Evolutionary conservation across 2,888 invertebrate genomes (phyloP).

Genomic region (Cactoblastis cactorum): DNA sequence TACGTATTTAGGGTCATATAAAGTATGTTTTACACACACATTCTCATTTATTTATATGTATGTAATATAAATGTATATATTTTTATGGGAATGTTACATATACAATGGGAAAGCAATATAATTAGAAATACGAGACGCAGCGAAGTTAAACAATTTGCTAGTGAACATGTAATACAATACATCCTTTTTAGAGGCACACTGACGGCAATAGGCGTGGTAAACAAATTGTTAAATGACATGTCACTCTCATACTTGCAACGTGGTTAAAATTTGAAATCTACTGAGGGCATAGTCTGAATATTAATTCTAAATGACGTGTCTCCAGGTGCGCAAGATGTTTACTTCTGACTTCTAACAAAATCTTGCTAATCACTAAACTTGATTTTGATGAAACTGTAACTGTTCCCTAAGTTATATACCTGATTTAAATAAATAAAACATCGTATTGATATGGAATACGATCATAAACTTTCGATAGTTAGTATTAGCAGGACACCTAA

Average conservation of each 20-base stretch:
- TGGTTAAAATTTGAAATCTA: slow-evolving; percentile 52
- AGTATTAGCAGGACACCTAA: too few species aligned
- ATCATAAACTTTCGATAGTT: too few species aligned
- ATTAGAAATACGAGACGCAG: slow-evolving; percentile 33
- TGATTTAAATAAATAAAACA: too few species aligned
- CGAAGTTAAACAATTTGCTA: slow-evolving; percentile 40
- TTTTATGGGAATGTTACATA: slow-evolving; percentile 28
- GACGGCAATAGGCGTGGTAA: slow-evolving; percentile 45
- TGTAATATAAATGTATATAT: too few species aligned
- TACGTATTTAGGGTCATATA: too few species aligned
- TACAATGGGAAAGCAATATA: slow-evolving; percentile 40
- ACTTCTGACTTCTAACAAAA: too few species aligned
- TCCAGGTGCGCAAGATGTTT: slow-evolving; percentile 20
- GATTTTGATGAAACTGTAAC: too few species aligned
- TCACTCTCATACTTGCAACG: slow-evolving; percentile 41
- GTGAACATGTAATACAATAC: slow-evolving; percentile 58
- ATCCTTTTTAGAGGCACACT: slow-evolving; percentile 51
- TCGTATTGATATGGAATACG: too few species aligned
- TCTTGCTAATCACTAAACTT: too few species aligned
- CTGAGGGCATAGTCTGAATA: slow-evolving; percentile 54
- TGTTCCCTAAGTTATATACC: too few species aligned
- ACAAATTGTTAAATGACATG: slow-evolving; percentile 51
- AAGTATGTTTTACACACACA: too few species aligned
- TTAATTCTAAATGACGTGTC: slow-evolving; percentile 44
- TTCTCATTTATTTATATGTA: slow-evolving; percentile 11